Evolutionary conservation across 2,888 invertebrate species (phyloP).

Genomic region (Smittia aterrima): DNA sequence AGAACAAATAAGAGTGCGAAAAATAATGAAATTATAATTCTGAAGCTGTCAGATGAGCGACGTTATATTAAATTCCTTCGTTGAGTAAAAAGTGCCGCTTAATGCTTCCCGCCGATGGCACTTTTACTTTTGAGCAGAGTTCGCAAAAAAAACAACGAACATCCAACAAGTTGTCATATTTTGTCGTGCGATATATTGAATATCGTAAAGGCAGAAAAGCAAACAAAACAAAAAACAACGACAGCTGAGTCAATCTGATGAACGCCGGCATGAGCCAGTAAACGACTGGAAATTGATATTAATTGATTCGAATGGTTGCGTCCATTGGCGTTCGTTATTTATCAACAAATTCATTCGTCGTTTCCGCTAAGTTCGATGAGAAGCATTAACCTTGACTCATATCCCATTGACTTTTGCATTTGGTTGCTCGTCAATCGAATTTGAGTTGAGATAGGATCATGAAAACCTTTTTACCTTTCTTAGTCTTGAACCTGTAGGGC

Average conservation of each 20-base stretch:
- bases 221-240: background rate
- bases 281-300: conserved; percentile 22
- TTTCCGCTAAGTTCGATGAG: background rate
- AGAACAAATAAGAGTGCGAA: background rate
- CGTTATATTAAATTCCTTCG: background rate
- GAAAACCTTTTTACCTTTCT: background rate
- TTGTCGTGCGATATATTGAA: background rate
- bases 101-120: too few relatives aligned
- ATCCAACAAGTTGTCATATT: conserved; percentile 21
- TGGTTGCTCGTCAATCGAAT: background rate
- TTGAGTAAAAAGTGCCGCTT: background rate
- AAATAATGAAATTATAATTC: background rate
- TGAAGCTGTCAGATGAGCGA: background rate
- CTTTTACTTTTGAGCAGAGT: too few relatives aligned
- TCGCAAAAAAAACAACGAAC: too few relatives aligned
- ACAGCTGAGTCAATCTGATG: background rate
- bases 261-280: background rate
- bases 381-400: background rate
- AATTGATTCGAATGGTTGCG: conserved; percentile 23
- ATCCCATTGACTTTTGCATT: too few relatives aligned
- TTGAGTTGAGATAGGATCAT: background rate
- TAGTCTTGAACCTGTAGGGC: too few relatives aligned
- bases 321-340: background rate
- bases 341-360: background rate
- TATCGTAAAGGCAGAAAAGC: background rate